phyloP scores from a whole-genome alignment of 2,113 vertebrate species.

The Grammomys dolichurus region DNA sequence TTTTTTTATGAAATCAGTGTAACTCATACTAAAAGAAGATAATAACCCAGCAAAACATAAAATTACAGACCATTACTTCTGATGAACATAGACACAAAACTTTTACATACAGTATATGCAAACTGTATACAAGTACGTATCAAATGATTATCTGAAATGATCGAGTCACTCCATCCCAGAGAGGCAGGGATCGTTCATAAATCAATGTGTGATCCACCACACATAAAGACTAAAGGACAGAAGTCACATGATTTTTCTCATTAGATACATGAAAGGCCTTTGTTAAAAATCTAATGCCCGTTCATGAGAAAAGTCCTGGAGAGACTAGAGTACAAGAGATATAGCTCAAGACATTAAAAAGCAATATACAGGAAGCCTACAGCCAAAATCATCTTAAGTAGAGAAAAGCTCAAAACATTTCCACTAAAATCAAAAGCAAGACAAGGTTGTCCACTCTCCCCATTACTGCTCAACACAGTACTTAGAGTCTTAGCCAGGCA shows the following conservation, averaged over 20 bases:
- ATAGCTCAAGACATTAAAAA: neutral
- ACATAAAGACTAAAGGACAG: neutral
- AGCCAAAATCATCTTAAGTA: neutral
- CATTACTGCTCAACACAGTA: neutral
- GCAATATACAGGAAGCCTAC: neutral
- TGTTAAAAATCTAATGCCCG: neutral
- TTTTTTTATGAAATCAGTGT: neutral
- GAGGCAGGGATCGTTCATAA: neutral
- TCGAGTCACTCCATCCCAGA: neutral
- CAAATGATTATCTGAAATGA: neutral
- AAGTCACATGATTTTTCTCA: neutral
- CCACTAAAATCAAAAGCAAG: neutral
- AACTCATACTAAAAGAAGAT: neutral
- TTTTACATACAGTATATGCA: neutral
- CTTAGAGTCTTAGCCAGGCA: neutral
- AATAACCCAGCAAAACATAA: neutral
- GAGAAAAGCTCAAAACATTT: neutral
- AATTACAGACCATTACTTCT: neutral
- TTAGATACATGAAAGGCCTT: neutral
- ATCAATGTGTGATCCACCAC: neutral
- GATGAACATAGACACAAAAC: neutral
- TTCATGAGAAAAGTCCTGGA: neutral
- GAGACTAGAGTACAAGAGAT: neutral
- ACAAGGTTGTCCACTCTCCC: neutral
- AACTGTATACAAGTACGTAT: neutral